Conservation (phyloP, 1,140 invertebrate genomes). For the Dysdera silvatica region DNA sequence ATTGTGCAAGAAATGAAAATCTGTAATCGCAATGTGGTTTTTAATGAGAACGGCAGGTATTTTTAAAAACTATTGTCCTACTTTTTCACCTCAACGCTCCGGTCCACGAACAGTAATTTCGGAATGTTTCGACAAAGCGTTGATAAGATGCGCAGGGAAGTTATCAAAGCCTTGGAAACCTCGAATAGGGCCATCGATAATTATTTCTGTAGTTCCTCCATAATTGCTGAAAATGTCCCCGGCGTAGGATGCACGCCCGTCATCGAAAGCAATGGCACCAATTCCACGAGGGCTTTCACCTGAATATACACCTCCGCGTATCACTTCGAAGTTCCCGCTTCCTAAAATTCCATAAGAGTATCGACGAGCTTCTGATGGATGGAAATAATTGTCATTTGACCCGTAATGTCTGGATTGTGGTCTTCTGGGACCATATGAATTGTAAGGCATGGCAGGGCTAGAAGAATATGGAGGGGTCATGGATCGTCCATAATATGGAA, state of each 20-base stretch:
- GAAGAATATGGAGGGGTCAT: background rate
- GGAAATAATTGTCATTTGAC: slow-evolving; percentile 8
- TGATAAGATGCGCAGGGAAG: slow-evolving; percentile 27
- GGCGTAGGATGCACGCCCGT: background rate
- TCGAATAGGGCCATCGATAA: slow-evolving; percentile 32
- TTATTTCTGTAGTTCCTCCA: slow-evolving; percentile 21
- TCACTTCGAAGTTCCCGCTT: slow-evolving; percentile 36
- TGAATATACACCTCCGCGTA: slow-evolving; percentile 34
- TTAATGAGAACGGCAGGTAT: too few species aligned
- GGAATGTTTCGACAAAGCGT: slow-evolving; percentile 27
- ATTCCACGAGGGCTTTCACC: slow-evolving; percentile 2
- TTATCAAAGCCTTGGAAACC: slow-evolving; percentile 37
- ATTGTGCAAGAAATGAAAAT: too few species aligned
- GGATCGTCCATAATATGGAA: slow-evolving; percentile 5
- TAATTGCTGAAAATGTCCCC: background rate
- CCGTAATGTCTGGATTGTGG: slow-evolving; percentile 2
- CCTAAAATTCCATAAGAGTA: slow-evolving; percentile 32
- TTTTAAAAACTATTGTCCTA: too few species aligned
- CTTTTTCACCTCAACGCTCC: slow-evolving; percentile 3
- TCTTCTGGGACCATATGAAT: background rate
- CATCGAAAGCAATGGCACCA: slow-evolving; percentile 1
- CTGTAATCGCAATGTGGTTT: too few species aligned
- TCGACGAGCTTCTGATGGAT: slow-evolving; percentile 22
- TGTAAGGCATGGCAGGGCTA: background rate
- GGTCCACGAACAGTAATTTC: slow-evolving; percentile 11